Base-by-base conservation (phyloP, 2,113 vertebrate species). In the Rhinolophus ferrumequinum region DNA sequence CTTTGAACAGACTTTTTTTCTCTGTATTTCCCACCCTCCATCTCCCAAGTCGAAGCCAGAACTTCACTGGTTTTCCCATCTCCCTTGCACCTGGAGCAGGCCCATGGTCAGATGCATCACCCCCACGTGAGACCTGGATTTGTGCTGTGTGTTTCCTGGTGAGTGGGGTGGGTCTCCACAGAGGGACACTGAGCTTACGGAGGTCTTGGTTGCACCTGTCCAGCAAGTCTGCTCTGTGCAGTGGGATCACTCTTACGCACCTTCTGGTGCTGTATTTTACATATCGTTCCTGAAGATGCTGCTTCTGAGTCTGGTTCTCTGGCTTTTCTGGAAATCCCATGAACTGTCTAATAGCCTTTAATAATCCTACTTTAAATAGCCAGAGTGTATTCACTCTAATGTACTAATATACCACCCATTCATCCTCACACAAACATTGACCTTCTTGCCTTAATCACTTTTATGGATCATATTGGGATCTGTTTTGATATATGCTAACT, bases 211-310 rank as follows among this genome's bases (percentile, higher is more conserved):
- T 5, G 11, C 6, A 33, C 10, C 1, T 9, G 4, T 52, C 60
- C 62, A 2, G 13, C 0, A 0, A 8, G 47, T 52, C 6, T 33
- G 54, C 33, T 44, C 22, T 5, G 0, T 1, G 11, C 5, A 7
- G 22, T 35, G 6, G 22, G 30, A 0, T 26, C 3, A 11, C 21
- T 79, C 75, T 67, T 30, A 8, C 6, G 11, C 2, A 2, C 28
- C 10, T 83, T 52, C 69, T 4, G 1, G 4, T 84, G 76, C 8
- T 22, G 0, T 66, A 18, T 28, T 84, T 35, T 79, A 64, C 2
- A n/a, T 58, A 35, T 77, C 47, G 9, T 72, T 60, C 8, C 11
- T 38, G 41, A 12, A 35, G 19, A 19, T 54, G 6, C 38, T 52
- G 10, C 44, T 76, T 67, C 86, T 33, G 67, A 86, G 14, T 4